phyloP scores from a whole-genome alignment of 2,113 vertebrate species.

The Copsychus sechellarum region DNA sequence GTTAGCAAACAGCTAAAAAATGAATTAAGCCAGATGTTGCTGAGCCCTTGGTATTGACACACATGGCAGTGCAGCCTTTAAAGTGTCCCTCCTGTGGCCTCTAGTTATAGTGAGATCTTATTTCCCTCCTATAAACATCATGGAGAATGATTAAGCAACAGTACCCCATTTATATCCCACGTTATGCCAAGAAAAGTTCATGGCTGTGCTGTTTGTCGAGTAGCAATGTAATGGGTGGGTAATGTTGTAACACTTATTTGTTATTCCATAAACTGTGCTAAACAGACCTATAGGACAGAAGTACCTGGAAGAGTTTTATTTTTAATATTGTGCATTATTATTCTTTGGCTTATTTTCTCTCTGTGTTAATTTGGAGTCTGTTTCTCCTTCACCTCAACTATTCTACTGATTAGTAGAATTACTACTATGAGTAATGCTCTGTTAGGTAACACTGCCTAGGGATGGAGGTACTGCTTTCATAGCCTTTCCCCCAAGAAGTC shows the following conservation, averaged over 20 bases:
- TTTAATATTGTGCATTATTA: neutral
- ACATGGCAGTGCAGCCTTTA: conserved; percentile 31
- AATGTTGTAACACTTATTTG: neutral
- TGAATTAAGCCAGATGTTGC: conserved; percentile 50
- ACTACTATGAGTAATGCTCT: neutral
- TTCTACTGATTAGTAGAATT: neutral
- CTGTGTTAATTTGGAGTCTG: neutral
- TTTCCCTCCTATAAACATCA: conserved; percentile 52
- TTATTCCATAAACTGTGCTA: neutral
- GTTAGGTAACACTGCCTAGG: neutral
- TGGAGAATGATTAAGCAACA: neutral
- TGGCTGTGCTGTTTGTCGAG: neutral
- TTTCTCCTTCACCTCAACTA: neutral
- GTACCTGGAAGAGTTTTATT: neutral
- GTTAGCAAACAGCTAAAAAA: conserved; percentile 58
- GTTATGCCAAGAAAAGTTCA: neutral
- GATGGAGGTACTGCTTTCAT: neutral
- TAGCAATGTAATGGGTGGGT: neutral
- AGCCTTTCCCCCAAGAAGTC: neutral
- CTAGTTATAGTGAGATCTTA: conserved; percentile 27
- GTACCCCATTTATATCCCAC: neutral
- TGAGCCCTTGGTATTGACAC: conserved; percentile 30
- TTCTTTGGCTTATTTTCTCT: neutral
- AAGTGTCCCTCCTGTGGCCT: conserved; percentile 41
- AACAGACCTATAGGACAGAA: neutral